Evolutionary conservation across 2,797 vertebrate species (phyloP).

Genomic region (Danio tinwini): DNA sequence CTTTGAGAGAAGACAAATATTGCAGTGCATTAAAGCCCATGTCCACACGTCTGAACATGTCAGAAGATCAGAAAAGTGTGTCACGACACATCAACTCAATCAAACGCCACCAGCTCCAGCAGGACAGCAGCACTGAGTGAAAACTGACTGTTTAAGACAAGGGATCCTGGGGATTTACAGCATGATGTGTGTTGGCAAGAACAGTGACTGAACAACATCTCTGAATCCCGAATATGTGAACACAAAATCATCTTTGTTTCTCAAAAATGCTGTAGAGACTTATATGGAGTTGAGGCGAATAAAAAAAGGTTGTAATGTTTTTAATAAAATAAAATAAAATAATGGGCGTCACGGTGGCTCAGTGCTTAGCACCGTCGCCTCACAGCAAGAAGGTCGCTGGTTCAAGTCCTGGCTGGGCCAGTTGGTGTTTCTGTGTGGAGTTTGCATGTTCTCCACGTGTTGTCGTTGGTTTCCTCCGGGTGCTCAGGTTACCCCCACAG

Average conservation of each 20-base stretch:
- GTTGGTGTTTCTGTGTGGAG: too few relatives aligned
- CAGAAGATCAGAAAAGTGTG: constrained; percentile 4
- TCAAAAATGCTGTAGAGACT: background rate
- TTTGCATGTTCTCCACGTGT: too few relatives aligned
- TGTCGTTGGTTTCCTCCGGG: too few relatives aligned
- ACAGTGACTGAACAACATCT: background rate
- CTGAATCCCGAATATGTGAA: background rate
- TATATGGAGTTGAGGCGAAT: background rate
- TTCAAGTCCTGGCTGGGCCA: too few relatives aligned
- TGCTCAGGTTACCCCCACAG: too few relatives aligned
- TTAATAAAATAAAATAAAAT: too few relatives aligned
- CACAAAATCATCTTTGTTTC: background rate
- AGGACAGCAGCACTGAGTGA: background rate
- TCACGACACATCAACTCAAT: constrained; percentile 24
- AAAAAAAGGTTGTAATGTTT: too few relatives aligned
- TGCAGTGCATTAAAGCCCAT: background rate
- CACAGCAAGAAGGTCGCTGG: too few relatives aligned
- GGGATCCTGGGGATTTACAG: constrained; percentile 3
- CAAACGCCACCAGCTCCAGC: constrained; percentile 13
- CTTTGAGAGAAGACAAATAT: background rate
- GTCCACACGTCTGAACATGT: constrained; percentile 18
- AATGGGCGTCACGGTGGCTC: too few relatives aligned
- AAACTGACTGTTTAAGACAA: constrained; percentile 8
- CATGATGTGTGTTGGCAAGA: constrained; percentile 16
- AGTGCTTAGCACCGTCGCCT: too few relatives aligned